phyloP scores from a whole-genome alignment of 2,797 vertebrate species.

The Gymnocypris eckloni region DNA sequence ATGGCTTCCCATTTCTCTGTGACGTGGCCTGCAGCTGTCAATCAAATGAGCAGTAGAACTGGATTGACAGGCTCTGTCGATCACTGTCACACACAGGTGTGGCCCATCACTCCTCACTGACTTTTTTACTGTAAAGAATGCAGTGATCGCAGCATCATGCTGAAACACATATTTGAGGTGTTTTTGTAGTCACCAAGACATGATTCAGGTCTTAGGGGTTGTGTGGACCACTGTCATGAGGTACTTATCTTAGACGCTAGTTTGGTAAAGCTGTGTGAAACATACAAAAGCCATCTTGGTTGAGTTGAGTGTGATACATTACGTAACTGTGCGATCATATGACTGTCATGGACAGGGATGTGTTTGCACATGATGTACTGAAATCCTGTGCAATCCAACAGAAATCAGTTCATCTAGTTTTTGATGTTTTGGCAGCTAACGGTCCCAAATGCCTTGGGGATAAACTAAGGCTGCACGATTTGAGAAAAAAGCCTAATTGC shows the following conservation, averaged over 20 bases:
- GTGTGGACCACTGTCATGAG: background rate
- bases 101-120: background rate
- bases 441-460: background rate
- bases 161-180: background rate
- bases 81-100: slow-evolving; percentile 15
- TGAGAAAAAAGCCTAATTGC: background rate
- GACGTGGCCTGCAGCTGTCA: background rate
- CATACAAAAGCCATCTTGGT: background rate
- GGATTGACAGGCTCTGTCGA: background rate
- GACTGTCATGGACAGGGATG: background rate
- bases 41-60: slow-evolving; percentile 3
- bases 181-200: background rate
- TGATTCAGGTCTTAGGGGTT: background rate
- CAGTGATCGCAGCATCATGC: background rate
- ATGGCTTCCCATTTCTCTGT: background rate
- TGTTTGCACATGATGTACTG: slow-evolving; percentile 9
- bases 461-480: background rate
- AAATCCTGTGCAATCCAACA: background rate
- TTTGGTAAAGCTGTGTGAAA: background rate
- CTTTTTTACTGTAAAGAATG: background rate
- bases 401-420: background rate
- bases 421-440: background rate
- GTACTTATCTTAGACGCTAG: background rate
- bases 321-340: background rate
- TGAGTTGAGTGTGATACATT: background rate